These are phyloP conservation scores for Spatulosminthurus flaviceps DNA, from an alignment of 2,888 invertebrate species.

Conservation along the genomic window DNA sequence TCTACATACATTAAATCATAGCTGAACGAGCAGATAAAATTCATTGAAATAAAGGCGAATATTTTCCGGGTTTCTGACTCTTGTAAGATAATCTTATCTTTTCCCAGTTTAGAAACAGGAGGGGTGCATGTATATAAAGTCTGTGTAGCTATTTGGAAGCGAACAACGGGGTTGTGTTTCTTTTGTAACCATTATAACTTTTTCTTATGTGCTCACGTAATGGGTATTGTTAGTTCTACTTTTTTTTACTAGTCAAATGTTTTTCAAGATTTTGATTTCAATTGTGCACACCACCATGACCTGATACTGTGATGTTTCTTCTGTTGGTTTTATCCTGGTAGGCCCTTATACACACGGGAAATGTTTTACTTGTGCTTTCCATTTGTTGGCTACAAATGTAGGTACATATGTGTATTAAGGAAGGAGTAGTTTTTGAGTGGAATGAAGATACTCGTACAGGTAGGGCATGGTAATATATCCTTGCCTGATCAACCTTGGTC, in stretches of 20 bases:
- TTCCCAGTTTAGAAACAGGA: constrained; percentile 24
- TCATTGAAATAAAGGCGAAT: constrained; percentile 35
- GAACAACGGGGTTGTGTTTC: constrained; percentile 21
- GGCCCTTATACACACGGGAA: too few species aligned
- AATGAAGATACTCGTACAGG: neutral
- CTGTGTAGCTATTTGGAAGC: constrained; percentile 14
- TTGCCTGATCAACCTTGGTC: constrained; percentile 64
- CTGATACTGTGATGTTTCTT: neutral
- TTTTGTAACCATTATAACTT: neutral
- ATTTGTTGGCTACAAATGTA: neutral
- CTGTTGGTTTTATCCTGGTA: neutral
- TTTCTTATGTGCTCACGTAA: too few species aligned
- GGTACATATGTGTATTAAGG: too few species aligned
- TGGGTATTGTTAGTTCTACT: neutral
- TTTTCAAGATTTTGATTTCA: constrained; percentile 9
- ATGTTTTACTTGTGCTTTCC: too few species aligned
- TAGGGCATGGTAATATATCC: constrained; percentile 55
- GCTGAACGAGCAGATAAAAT: constrained; percentile 39
- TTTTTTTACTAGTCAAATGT: neutral
- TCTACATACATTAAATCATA: constrained; percentile 22
- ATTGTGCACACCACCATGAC: neutral
- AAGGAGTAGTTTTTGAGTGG: neutral
- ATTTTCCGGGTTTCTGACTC: constrained; percentile 49
- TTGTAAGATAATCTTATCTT: constrained; percentile 41
- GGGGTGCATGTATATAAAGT: too few species aligned